These are phyloP conservation scores for Numida meleagris DNA, from an alignment of 2,113 vertebrate genomes.

Conservation along the genomic window DNA sequence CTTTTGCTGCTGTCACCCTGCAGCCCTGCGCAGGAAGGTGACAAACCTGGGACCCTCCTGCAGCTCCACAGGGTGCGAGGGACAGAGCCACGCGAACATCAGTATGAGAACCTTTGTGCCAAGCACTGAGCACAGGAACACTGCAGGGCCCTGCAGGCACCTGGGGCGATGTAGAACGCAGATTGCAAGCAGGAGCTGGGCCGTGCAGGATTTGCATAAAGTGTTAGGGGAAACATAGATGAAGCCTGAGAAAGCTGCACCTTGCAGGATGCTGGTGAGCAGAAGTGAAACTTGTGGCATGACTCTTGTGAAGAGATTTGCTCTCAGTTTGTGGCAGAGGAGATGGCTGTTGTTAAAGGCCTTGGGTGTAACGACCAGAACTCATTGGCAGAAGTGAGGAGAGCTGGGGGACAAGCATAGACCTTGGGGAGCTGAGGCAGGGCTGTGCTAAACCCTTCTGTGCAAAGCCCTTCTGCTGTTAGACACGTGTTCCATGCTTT, in stretches of 20 bases:
- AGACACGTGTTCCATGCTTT: neutral
- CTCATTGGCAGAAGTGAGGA: neutral
- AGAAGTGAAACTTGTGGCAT: constrained; percentile 15
- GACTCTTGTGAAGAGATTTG: neutral
- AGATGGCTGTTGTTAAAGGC: neutral
- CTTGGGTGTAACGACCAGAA: fast-evolving
- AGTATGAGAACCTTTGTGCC: neutral
- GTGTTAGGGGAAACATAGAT: neutral
- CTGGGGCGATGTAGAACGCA: fast-evolving
- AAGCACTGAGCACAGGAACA: fast-evolving
- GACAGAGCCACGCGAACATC: neutral
- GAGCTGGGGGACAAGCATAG: neutral
- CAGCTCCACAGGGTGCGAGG: neutral
- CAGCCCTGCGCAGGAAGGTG: neutral
- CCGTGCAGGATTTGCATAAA: constrained; percentile 18
- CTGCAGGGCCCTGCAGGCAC: fast-evolving
- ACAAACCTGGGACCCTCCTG: neutral
- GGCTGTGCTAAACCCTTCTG: neutral
- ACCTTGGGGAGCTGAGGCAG: neutral
- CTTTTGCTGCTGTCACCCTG: neutral
- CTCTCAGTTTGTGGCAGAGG: neutral
- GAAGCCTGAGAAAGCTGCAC: constrained; percentile 27
- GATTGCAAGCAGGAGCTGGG: neutral
- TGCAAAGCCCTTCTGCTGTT: constrained; percentile 11
- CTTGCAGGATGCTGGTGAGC: neutral